Evolutionary conservation across 2,888 invertebrate genomes (phyloP), one percentile per base, ranked within the genome.

Genomic region (Platycheirus rosarum): DNA sequence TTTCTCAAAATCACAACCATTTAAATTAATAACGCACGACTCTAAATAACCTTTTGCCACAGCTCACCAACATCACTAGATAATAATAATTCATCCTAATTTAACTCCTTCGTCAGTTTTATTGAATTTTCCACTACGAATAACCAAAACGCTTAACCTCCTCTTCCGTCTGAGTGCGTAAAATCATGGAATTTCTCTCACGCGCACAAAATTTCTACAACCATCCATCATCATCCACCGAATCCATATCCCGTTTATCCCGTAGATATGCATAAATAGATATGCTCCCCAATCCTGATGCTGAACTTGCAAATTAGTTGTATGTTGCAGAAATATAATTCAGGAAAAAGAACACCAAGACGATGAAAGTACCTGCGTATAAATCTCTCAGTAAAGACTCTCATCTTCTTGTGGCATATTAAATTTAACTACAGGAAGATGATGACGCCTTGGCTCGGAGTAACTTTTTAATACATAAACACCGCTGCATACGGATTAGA

Each of bases 401-500:
- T 63, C 63, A 46, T 82, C 76, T 77, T 49, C 77, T 63, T 69
- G 77, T 68, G 82, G 62, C 77, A 73, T 82, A 82, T 82, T 77
- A 82, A 76, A 82, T 82, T 76, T 77, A 76, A 82, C 82, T 77
- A 71, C 55, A 68, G 23, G 6, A 23, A 23, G 60, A 65, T n/a
- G 75, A 74, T 44, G 60, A 76, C 70, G 70, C 70, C 65, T 60
- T 37, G 14, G 69, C 48, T 76, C 35, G 82, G 82, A 82, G 82
- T 82, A 82, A 82, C 82, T 82, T 82, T 82, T 82, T 82, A 82
- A 82, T 82, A 68, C 77, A 82, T 82, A 82, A 82, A 82, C 76
- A 82, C 76, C 82, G 76, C 49, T 55, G 82, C 82, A 82, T 77
- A 73, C 68, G 82, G 76, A 82, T 82, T 82, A 82, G 76, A 82